These are phyloP conservation scores for Porites cylindrica DNA, from an alignment of 92 coral and sea anemone species.

Conservation along the genomic window DNA sequence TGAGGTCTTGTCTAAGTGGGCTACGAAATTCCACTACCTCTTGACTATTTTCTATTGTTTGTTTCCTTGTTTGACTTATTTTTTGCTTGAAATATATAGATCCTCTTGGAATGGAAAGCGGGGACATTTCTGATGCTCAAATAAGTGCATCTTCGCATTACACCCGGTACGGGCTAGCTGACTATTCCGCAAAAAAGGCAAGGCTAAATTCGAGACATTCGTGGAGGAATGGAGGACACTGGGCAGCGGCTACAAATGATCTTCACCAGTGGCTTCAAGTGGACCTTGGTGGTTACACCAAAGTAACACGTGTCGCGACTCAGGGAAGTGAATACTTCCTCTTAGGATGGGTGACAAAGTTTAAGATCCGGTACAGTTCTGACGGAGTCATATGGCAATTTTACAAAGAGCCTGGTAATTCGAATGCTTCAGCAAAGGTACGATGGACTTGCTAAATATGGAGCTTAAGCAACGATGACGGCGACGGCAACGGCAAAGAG, in stretches of 20 bases:
- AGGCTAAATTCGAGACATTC: not conserved
- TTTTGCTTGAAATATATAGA: not conserved
- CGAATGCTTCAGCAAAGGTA: conserved; percentile 2
- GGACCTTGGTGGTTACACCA: not conserved
- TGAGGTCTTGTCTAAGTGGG: too few relatives aligned
- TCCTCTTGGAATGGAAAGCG: conserved; percentile 30
- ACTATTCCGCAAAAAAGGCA: not conserved
- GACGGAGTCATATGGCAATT: conserved; percentile 17
- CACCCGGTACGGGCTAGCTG: too few relatives aligned
- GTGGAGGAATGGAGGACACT: not conserved
- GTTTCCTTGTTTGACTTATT: not conserved
- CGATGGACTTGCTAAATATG: not conserved
- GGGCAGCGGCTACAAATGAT: not conserved
- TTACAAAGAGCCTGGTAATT: not conserved
- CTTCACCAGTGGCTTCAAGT: not conserved
- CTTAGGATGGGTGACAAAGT: too few relatives aligned
- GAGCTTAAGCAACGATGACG: too few relatives aligned
- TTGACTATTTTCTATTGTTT: not conserved
- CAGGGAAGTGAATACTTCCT: too few relatives aligned
- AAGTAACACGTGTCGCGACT: not conserved
- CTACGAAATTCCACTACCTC: not conserved
- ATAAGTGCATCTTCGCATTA: not conserved
- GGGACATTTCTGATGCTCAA: not conserved
- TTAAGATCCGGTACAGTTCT: not conserved
- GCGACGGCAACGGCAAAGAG: too few relatives aligned